Evolutionary conservation across 2,113 vertebrate genomes (phyloP).

Genomic region (Ia io): DNA sequence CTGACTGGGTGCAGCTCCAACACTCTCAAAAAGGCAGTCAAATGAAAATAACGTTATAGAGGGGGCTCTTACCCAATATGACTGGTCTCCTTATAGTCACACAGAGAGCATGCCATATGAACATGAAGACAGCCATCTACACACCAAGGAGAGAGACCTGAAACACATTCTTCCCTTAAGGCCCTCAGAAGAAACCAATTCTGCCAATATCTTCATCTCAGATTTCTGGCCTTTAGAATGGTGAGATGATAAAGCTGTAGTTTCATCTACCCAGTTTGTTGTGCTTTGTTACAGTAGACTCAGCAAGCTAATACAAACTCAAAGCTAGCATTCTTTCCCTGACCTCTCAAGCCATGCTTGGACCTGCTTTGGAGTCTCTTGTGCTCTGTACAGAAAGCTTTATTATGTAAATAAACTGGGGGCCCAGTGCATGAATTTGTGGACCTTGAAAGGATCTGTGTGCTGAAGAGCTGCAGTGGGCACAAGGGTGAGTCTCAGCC

Average conservation of each 20-base stretch:
- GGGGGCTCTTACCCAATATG: not conserved
- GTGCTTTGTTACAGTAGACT: rapidly evolving
- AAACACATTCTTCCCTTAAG: not conserved
- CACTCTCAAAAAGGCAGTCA: not conserved
- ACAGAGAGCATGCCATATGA: too few species aligned
- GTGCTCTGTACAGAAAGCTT: not conserved
- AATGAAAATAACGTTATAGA: not conserved
- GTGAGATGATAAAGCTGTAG: not conserved
- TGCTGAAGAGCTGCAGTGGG: rapidly evolving
- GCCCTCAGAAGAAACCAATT: not conserved
- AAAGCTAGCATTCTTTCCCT: not conserved
- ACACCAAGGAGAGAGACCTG: not conserved
- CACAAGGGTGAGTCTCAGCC: too few species aligned
- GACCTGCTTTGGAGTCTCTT: not conserved
- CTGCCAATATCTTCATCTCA: not conserved
- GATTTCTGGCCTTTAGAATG: not conserved
- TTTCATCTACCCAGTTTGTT: not conserved
- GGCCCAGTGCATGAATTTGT: too few species aligned
- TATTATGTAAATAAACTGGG: not conserved
- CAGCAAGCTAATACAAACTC: not conserved
- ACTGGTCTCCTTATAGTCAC: not conserved
- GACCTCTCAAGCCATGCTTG: not conserved
- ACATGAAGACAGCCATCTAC: too few species aligned
- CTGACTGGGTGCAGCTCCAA: not conserved
- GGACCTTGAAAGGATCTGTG: too few species aligned